Conservation (phyloP, 2,888 invertebrate genomes). For the Aricia artaxerxes region DNA sequence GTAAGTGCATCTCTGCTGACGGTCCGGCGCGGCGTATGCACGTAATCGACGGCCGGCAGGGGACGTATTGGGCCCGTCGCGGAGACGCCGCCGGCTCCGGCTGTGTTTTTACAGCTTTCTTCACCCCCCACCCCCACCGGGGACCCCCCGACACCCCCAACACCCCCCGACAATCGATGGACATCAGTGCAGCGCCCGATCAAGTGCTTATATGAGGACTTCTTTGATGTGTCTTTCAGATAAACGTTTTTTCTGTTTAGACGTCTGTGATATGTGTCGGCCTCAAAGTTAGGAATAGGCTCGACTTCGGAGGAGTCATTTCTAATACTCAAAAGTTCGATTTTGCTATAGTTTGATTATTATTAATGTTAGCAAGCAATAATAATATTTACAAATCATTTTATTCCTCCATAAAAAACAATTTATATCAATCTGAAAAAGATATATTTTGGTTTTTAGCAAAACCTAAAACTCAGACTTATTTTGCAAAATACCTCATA, state of each 20-base stretch:
- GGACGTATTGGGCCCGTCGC: constrained; percentile 77
- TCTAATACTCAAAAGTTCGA: background rate
- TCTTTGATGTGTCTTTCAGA: constrained; percentile 68
- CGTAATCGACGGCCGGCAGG: constrained; percentile 75
- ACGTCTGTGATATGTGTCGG: background rate
- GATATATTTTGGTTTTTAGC: too few relatives aligned
- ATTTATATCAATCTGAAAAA: too few relatives aligned
- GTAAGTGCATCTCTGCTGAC: constrained; percentile 48
- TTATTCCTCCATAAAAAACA: too few relatives aligned
- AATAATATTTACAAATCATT: too few relatives aligned
- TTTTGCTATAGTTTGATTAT: too few relatives aligned
- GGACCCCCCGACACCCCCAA: constrained; percentile 45
- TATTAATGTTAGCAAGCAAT: too few relatives aligned
- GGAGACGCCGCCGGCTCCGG: constrained; percentile 68
- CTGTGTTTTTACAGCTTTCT: constrained; percentile 59
- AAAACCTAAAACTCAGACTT: too few relatives aligned
- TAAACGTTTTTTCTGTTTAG: constrained; percentile 22
- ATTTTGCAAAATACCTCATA: too few relatives aligned
- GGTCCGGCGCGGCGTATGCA: constrained; percentile 58
- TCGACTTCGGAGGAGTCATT: background rate
- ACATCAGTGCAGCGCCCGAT: constrained; percentile 72
- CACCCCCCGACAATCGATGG: constrained; percentile 68
- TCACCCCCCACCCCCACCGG: constrained; percentile 44
- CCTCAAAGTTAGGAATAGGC: background rate
- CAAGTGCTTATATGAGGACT: constrained; percentile 76